These are phyloP conservation scores for Nyleta sp. DNA, from an alignment of 2,888 invertebrate genomes.

Conservation along the genomic window DNA sequence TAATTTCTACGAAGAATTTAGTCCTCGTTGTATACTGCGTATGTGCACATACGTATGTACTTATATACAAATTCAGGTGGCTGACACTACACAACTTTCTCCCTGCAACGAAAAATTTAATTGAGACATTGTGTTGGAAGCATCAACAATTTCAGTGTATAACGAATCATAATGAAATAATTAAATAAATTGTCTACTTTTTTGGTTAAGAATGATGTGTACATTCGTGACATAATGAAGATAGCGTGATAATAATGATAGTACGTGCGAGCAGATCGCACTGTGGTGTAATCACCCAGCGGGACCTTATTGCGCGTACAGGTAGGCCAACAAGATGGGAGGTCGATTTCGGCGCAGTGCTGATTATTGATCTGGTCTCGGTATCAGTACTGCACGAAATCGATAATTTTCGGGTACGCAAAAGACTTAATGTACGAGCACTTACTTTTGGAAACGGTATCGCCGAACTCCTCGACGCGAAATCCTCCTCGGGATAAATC, in stretches of 20 bases:
- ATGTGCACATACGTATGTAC: too few relatives aligned
- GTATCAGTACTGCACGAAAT: slow-evolving; percentile 72
- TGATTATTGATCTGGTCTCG: slow-evolving; percentile 47
- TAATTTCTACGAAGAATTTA: too few relatives aligned
- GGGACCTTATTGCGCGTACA: slow-evolving; percentile 32
- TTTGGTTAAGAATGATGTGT: not conserved
- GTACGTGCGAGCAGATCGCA: slow-evolving; percentile 35
- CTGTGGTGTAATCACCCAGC: slow-evolving; percentile 33
- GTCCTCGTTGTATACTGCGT: too few relatives aligned
- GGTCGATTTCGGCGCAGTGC: slow-evolving; percentile 50
- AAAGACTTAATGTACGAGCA: slow-evolving; percentile 73
- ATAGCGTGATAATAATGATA: slow-evolving; percentile 59
- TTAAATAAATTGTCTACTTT: slow-evolving; percentile 1
- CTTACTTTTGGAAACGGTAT: slow-evolving; percentile 14
- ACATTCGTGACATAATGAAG: slow-evolving; percentile 19
- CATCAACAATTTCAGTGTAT: not conserved
- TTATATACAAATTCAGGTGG: too few relatives aligned
- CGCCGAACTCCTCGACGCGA: slow-evolving; percentile 4
- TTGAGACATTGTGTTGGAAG: not conserved
- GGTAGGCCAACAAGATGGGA: slow-evolving; percentile 61
- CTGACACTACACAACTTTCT: too few relatives aligned
- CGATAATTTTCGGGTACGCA: slow-evolving; percentile 74
- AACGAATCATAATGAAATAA: slow-evolving; percentile 3
- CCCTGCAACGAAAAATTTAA: not conserved
- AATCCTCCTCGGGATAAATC: not conserved